A percentile compares a stretch with the other conserved stretches of the same genome.
phyloP scores from a whole-genome alignment of 2,113 vertebrate genomes.

The Neogobius melanostomus region DNA sequence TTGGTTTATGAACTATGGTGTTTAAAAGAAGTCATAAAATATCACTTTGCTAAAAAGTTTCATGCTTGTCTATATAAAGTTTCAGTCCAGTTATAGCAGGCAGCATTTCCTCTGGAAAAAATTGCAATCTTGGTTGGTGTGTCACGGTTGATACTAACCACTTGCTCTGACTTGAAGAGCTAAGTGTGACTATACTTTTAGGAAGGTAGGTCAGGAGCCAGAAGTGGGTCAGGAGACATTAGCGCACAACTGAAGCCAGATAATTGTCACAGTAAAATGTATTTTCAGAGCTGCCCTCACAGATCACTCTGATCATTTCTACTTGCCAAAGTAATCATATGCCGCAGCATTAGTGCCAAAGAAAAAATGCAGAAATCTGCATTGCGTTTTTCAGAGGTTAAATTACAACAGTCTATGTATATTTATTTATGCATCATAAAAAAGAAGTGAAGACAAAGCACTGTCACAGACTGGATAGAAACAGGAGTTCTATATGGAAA shows the following conservation, averaged over 20 bases:
- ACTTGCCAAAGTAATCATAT: constrained; percentile 11
- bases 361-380: constrained; percentile 21
- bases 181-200: constrained; percentile 31
- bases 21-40: constrained; percentile 47
- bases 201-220: constrained; percentile 18
- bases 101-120: constrained; percentile 45
- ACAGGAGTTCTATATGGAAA: constrained; percentile 28
- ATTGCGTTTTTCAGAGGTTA: constrained; percentile 46
- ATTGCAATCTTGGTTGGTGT: constrained; percentile 33
- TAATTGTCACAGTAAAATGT: not conserved
- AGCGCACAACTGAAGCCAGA: not conserved
- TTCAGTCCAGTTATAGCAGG: constrained; percentile 19
- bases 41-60: constrained; percentile 38
- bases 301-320: not conserved
- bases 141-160: constrained; percentile 37
- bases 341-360: constrained; percentile 18
- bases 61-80: constrained; percentile 41
- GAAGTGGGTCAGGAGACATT: constrained; percentile 52
- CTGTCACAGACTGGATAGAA: constrained; percentile 23
- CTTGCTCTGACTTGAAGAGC: constrained; percentile 21
- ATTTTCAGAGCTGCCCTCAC: not conserved
- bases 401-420: constrained; percentile 47
- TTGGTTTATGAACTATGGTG: not conserved
- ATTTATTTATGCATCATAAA: constrained; percentile 31
- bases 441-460: constrained; percentile 25